Evolutionary conservation across 2,113 vertebrate genomes (phyloP).

Genomic region (Marmota flaviventris): DNA sequence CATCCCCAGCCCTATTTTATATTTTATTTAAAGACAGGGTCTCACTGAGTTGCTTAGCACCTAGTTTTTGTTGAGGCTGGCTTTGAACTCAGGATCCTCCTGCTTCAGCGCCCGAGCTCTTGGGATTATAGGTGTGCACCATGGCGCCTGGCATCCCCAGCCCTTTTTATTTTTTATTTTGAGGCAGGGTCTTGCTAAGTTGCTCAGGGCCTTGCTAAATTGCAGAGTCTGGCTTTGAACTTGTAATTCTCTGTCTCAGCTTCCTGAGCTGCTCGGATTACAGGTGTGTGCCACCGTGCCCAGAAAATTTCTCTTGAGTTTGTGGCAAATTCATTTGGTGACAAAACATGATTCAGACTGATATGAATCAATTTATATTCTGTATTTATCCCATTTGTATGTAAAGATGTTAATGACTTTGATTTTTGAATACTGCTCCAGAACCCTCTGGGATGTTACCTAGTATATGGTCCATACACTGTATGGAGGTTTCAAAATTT

Average conservation of each 20-base stretch:
- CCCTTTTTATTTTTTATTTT: neutral
- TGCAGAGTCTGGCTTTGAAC: neutral
- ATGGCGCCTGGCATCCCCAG: no score
- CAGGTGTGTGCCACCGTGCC: no score
- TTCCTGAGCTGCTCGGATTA: no score
- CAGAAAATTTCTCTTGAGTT: neutral
- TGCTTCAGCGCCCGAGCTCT: no score
- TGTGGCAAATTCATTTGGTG: neutral
- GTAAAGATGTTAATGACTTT: conserved; percentile 58
- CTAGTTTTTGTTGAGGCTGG: no score
- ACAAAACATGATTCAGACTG: neutral
- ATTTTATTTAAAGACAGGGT: no score
- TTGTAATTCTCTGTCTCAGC: no score
- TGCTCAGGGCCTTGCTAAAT: neutral
- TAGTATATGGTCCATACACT: neutral
- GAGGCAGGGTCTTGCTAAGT: no score
- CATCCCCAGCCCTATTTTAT: no score
- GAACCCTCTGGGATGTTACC: neutral
- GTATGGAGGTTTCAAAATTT: conserved; percentile 54
- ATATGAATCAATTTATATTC: neutral
- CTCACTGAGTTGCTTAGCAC: no score
- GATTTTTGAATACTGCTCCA: neutral
- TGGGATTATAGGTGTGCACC: no score
- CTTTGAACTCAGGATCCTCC: no score
- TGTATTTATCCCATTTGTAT: neutral